phyloP scores from a whole-genome alignment of 1,140 invertebrate genomes.

The Zaprionus capensis region DNA sequence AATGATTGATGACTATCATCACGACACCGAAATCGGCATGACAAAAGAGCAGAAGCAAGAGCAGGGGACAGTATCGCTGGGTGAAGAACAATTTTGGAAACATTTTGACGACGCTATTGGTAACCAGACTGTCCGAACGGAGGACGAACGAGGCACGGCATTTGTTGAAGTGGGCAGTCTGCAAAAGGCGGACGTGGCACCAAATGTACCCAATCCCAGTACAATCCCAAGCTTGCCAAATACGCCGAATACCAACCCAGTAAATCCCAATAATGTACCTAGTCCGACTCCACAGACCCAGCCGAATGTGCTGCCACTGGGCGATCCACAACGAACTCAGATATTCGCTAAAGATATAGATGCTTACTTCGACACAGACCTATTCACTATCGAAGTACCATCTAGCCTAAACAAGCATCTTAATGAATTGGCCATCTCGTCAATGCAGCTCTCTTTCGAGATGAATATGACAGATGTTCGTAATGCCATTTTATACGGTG shows the following conservation, averaged over 20 bases:
- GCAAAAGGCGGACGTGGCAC: slow-evolving; percentile 11
- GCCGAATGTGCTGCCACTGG: slow-evolving; percentile 12
- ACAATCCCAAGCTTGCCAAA: slow-evolving; percentile 14
- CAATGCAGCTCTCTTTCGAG: slow-evolving; percentile 74
- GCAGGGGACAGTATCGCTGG: not conserved
- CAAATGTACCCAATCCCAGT: slow-evolving; percentile 6
- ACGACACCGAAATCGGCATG: slow-evolving; percentile 7
- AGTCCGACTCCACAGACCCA: slow-evolving; percentile 11
- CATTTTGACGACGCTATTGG: not conserved
- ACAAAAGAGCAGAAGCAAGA: not conserved
- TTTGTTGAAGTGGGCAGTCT: not conserved
- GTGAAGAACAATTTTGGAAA: not conserved
- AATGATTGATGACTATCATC: slow-evolving; percentile 57
- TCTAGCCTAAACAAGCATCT: slow-evolving; percentile 46
- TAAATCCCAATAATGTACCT: not conserved
- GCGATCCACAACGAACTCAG: slow-evolving; percentile 23
- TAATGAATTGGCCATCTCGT: slow-evolving; percentile 66
- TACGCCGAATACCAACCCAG: slow-evolving; percentile 6
- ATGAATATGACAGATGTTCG: slow-evolving; percentile 76
- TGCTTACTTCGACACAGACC: not conserved
- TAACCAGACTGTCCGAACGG: not conserved
- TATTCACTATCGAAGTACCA: slow-evolving; percentile 57
- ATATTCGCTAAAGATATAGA: slow-evolving; percentile 4
- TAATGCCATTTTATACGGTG: slow-evolving; percentile 38
- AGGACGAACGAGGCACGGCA: not conserved